Conservation (phyloP, 2,888 invertebrate species). For the Digitonthophagus gazella region DNA sequence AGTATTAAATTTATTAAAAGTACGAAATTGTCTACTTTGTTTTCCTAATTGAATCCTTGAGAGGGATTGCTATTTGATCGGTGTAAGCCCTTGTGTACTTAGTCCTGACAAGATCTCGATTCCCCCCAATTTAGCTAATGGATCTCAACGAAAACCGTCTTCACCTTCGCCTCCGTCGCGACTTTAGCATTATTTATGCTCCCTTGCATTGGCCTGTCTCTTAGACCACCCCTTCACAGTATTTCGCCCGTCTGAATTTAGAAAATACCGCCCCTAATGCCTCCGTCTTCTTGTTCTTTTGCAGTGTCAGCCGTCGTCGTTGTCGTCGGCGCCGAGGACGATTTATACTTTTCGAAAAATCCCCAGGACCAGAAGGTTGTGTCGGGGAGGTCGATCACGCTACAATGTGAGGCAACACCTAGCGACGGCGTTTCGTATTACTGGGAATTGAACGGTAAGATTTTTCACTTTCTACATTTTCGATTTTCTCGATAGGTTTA, state of each 20-base stretch:
- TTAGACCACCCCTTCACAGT: neutral
- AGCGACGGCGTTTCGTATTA: slow-evolving; percentile 46
- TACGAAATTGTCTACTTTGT: neutral
- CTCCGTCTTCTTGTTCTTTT: neutral
- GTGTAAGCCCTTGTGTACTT: neutral
- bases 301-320: slow-evolving; percentile 29
- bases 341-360: slow-evolving; percentile 46
- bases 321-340: slow-evolving; percentile 38
- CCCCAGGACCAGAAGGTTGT: slow-evolving; percentile 47
- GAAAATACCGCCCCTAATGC: neutral
- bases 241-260: neutral
- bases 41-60: neutral
- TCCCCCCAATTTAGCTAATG: neutral
- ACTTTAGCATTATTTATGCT: neutral
- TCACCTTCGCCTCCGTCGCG: neutral
- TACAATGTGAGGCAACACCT: slow-evolving; percentile 49
- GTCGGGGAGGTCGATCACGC: slow-evolving; percentile 44
- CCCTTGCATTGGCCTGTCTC: neutral
- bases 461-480: neutral
- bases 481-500: too few species aligned
- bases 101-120: neutral
- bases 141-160: neutral
- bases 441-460: slow-evolving; percentile 51
- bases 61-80: neutral
- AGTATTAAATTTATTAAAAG: neutral